A percentile compares a stretch with the other conserved stretches of the same genome.
Conservation (phyloP, 2,113 vertebrate species). For the Octodon degus region DNA sequence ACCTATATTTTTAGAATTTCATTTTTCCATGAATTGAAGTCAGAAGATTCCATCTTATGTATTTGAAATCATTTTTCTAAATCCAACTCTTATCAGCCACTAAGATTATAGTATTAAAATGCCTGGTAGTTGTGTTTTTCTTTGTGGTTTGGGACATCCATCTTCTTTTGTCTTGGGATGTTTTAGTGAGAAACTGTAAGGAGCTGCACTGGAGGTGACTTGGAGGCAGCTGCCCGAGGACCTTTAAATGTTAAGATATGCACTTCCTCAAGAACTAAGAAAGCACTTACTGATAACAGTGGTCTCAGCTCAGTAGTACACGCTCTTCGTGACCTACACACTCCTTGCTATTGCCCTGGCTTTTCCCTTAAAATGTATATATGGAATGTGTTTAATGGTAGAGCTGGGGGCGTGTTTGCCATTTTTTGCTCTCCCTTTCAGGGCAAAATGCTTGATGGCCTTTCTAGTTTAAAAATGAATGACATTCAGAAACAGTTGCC, state of each 20-base stretch:
- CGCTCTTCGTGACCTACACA: not conserved
- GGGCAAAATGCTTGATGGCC: not conserved
- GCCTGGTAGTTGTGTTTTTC: constrained; percentile 57
- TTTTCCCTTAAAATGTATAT: not conserved
- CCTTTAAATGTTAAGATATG: not conserved
- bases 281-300: not conserved
- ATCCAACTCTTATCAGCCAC: not conserved
- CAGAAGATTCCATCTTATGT: constrained; percentile 2
- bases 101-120: constrained; percentile 17
- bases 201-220: not conserved
- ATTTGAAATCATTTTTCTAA: constrained; percentile 45
- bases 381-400: not conserved
- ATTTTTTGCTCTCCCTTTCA: constrained; percentile 11
- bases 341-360: not conserved
- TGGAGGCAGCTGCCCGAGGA: not conserved
- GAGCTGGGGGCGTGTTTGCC: not conserved
- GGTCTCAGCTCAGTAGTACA: not conserved
- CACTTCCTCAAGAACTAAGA: not conserved
- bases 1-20: not conserved
- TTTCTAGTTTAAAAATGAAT: constrained; percentile 55
- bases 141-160: constrained; percentile 20
- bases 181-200: constrained; percentile 41
- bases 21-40: constrained; percentile 33
- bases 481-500: constrained; percentile 14
- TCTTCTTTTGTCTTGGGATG: constrained; percentile 40